Evolutionary conservation across 2,113 vertebrate species (phyloP), one percentile per base, ranked within the genome.

Genomic region (Holacanthus passer): DNA sequence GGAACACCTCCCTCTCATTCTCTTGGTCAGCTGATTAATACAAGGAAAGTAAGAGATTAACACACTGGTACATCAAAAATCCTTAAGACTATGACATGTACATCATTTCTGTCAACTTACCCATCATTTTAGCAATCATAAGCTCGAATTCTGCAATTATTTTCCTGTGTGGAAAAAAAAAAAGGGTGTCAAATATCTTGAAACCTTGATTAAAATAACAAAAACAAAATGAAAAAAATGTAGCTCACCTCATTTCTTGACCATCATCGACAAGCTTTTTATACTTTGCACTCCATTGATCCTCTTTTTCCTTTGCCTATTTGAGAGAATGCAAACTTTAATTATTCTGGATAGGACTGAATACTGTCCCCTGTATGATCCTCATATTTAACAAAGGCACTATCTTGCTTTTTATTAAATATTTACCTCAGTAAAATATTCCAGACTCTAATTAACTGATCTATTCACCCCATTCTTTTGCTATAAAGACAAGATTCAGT

Each of bases 121-220:
- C 96, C 83, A 96, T 93, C 31, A 96, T 93, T 73, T 97, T 96
- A 59, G 94, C 93, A 68, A 96, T 94, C 8, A 95, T 87, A 1
- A 86, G 89, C 88, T 99, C 97, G 91, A 95, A 98, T 41, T 96
- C 96, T 0, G 94, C 94, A 89, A 97, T 90, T 79, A 98, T 96
- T 94, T 96, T 96, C 80, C 98, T 99, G 85, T 45, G 0, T 20
- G 3, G 20, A 58, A 22, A 29, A 39, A 66, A 27, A 11, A 73
- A 35, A 56, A 12, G 0, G 1, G 29, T 1, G 5, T 50, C 4
- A 80, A 29, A 56, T 24, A 14, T 53, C 17, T 35, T 20, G 10
- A 35, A 70, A 64, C 2, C 22, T 1, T 31, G 13, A 47, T 48
- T 16, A 3, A 58, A 29, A 1, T 13, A 12, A 67, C 0, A 58